These are phyloP conservation scores for Hermodice carunculata DNA, from an alignment of 2,888 invertebrate genomes.

Conservation along the genomic window DNA sequence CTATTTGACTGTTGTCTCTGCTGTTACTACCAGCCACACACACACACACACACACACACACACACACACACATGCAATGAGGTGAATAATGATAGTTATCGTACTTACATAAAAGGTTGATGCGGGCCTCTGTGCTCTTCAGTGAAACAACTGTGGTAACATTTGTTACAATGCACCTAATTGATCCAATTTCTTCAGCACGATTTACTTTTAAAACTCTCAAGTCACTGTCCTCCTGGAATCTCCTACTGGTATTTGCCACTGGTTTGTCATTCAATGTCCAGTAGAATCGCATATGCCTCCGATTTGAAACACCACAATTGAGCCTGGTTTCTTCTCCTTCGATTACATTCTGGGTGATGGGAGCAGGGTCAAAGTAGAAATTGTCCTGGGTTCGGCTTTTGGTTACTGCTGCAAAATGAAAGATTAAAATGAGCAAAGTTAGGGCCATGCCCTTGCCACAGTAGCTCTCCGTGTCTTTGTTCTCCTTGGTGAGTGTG, in stretches of 20 bases:
- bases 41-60: too few relatives aligned
- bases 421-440: not conserved
- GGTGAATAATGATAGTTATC: too few relatives aligned
- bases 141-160: slow-evolving; percentile 70
- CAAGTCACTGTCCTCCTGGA: slow-evolving; percentile 72
- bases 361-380: slow-evolving; percentile 69
- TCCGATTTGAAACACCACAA: slow-evolving; percentile 64
- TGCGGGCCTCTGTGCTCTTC: slow-evolving; percentile 76
- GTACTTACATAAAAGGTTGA: slow-evolving; percentile 79
- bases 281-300: slow-evolving; percentile 69
- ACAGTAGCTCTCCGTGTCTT: too few relatives aligned
- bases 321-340: slow-evolving; percentile 53
- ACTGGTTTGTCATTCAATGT: slow-evolving; percentile 66
- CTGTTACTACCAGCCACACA: too few relatives aligned
- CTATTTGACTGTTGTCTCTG: too few relatives aligned
- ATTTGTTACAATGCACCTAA: slow-evolving; percentile 75
- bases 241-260: slow-evolving; percentile 67
- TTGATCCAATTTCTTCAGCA: slow-evolving; percentile 74
- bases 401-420: slow-evolving; percentile 29
- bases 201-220: slow-evolving; percentile 74
- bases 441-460: too few relatives aligned
- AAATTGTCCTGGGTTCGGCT: slow-evolving; percentile 59
- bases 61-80: too few relatives aligned
- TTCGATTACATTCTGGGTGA: slow-evolving; percentile 62
- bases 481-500: too few relatives aligned